Evolutionary conservation across 2,113 vertebrate genomes (phyloP).

Genomic region (Uropsilus gracilis): DNA sequence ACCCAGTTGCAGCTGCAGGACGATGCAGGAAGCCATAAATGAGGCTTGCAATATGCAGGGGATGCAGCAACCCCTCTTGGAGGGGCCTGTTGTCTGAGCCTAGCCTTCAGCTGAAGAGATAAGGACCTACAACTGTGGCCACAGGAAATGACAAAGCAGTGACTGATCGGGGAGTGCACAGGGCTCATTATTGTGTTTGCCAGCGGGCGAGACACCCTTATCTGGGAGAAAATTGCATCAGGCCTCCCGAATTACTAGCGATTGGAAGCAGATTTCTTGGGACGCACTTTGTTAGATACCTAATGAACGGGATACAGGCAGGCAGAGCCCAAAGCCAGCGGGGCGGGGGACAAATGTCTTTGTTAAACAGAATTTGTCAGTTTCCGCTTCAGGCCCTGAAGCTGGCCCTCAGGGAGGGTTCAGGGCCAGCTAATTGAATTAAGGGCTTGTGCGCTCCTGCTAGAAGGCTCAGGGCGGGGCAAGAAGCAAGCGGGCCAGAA

Average conservation of each 20-base stretch:
- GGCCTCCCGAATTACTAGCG: conserved; percentile 80
- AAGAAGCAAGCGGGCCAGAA: conserved; percentile 69
- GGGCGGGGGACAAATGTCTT: conserved; percentile 85
- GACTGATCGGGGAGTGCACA: conserved; percentile 53
- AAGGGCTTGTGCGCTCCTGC: conserved; percentile 85
- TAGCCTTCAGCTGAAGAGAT: conserved; percentile 58
- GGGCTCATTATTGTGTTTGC: conserved; percentile 58
- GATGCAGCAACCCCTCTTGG: conserved; percentile 1
- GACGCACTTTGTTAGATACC: conserved; percentile 86
- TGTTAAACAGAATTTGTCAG: conserved; percentile 88
- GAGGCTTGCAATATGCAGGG: conserved; percentile 16
- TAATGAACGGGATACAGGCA: conserved; percentile 86
- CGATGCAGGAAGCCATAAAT: background rate
- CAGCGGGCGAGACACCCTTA: conserved; percentile 73
- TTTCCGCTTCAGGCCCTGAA: conserved; percentile 75
- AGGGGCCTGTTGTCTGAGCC: conserved; percentile 43
- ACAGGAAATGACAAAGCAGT: conserved; percentile 79
- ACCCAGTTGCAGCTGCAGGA: background rate
- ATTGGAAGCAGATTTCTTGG: conserved; percentile 81
- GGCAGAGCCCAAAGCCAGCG: conserved; percentile 71
- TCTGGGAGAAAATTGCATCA: conserved; percentile 82
- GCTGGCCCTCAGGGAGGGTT: conserved; percentile 91
- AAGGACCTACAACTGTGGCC: conserved; percentile 62
- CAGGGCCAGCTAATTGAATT: conserved; percentile 95
- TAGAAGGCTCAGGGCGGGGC: conserved; percentile 72